Evolutionary conservation across 2,113 vertebrate genomes (phyloP).

Genomic region (Neodon shergylaensis): DNA sequence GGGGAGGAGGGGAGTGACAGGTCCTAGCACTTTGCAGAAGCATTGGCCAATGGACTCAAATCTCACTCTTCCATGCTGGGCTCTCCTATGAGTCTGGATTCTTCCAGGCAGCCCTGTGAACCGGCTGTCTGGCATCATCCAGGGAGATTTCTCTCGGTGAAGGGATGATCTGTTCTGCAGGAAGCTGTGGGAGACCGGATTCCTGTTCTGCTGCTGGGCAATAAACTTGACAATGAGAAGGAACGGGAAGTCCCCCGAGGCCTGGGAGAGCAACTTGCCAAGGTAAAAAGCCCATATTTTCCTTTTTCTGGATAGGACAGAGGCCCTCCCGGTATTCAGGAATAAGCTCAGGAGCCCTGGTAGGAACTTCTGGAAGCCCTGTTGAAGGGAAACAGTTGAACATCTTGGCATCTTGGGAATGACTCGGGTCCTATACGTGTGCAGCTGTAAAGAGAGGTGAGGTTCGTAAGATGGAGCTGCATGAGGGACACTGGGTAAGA

Average conservation of each 20-base stretch:
- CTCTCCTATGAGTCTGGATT: background rate
- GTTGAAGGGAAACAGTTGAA: background rate
- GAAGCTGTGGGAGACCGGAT: constrained; percentile 90
- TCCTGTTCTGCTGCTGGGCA: constrained; percentile 92
- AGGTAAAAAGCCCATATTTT: constrained; percentile 82
- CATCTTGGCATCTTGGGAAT: background rate
- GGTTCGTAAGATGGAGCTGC: background rate
- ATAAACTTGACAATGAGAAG: constrained; percentile 93
- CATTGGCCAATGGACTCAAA: no score
- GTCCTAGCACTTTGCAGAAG: background rate
- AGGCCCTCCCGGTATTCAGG: background rate
- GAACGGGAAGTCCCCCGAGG: constrained; percentile 90
- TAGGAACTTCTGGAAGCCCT: background rate
- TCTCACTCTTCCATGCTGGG: background rate
- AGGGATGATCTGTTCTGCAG: constrained; percentile 80
- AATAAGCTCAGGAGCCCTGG: no score
- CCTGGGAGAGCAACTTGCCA: constrained; percentile 90
- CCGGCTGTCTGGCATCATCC: background rate
- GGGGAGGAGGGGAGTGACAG: background rate
- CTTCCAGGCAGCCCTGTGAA: background rate
- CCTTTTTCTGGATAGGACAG: background rate
- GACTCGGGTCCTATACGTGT: background rate
- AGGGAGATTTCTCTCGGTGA: constrained; percentile 17
- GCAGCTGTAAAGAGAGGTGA: background rate
- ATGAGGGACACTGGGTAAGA: background rate